These are phyloP conservation scores for Gobiocypris rarus DNA, from an alignment of 2,113 vertebrate genomes.

Conservation along the genomic window DNA sequence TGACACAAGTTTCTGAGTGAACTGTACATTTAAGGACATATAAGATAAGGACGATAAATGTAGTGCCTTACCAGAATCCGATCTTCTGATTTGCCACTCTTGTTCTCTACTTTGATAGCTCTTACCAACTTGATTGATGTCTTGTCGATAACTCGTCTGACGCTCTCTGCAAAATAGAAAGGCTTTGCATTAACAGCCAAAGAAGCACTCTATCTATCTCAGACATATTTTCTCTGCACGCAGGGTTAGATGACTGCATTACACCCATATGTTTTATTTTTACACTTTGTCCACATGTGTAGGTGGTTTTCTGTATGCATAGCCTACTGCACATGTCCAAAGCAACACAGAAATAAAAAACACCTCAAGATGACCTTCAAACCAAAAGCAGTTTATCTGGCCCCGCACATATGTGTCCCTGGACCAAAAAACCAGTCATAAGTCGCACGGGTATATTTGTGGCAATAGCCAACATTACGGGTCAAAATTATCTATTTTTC, in stretches of 20 bases:
- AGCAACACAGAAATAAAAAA: background rate
- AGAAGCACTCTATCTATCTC: conserved; percentile 44
- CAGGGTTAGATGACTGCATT: conserved; percentile 53
- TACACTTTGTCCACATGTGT: conserved; percentile 20
- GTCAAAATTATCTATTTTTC: too few relatives aligned
- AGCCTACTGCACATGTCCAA: background rate
- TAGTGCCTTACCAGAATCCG: conserved; percentile 74
- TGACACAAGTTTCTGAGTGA: background rate
- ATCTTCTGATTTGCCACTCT: conserved; percentile 76
- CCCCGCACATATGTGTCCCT: too few relatives aligned
- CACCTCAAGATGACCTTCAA: conserved; percentile 23
- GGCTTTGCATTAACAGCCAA: conserved; percentile 16
- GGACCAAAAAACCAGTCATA: too few relatives aligned
- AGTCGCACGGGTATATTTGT: too few relatives aligned
- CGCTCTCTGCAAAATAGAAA: conserved; percentile 72
- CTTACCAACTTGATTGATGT: conserved; percentile 76
- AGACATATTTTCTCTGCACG: conserved; percentile 22
- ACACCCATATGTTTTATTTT: conserved; percentile 41
- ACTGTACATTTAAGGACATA: background rate
- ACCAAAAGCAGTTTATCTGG: background rate
- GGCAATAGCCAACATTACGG: too few relatives aligned
- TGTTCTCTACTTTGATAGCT: conserved; percentile 76
- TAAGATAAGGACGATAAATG: background rate
- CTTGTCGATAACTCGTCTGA: conserved; percentile 79
- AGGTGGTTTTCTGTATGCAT: conserved; percentile 1